Base-by-base conservation (phyloP, 2,888 invertebrate species). In the Limenitis camilla region DNA sequence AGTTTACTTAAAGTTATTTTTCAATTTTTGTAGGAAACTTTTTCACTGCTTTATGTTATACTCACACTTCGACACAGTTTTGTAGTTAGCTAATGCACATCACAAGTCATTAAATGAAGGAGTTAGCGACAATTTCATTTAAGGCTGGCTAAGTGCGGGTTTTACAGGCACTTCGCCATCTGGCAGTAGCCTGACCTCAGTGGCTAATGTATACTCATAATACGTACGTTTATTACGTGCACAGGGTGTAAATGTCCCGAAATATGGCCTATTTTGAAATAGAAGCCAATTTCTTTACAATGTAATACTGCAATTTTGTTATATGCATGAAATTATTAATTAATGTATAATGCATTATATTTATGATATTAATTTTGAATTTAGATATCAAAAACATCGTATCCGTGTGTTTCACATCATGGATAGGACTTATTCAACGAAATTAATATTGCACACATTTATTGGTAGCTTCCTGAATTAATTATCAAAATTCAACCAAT, bases 151-250 rank as follows among this genome's bases (percentile, higher is more conserved):
- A 53, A 56, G 53, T 53, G 53, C 51, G 55, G 55, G 53, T 60
- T 60, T 61, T 55, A 59, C 55, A 59, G 55, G 48, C 54, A 43
- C 45, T 40, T 44, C 44, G 53, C 59, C 54, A 60, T 61, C 56
- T 59, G 55, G 59, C 54, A 46, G 39, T 29, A 44, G 48, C 38
- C 51, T 57, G 50, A 54, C 57, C 55, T 57, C 54, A 42, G 49
- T 55, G 49, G 54, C 56, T 58, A 59, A 59, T 59, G 56, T 56
- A 58, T 49, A 52, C 56, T 47, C 54, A 56, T 56, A 45, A 56
- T 54, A 52, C 42, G 52, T 51, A 59, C 55, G 57, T 49, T 51
- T 57, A 59, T 53, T 57, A 57, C 57, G 57, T 57, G 57, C 51
- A 55, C 40, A 42, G 55, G 46, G 55, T 55, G 59, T 49, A 55